phyloP scores from a whole-genome alignment of 2,797 vertebrate genomes.

The Lagorchestes hirsutus region DNA sequence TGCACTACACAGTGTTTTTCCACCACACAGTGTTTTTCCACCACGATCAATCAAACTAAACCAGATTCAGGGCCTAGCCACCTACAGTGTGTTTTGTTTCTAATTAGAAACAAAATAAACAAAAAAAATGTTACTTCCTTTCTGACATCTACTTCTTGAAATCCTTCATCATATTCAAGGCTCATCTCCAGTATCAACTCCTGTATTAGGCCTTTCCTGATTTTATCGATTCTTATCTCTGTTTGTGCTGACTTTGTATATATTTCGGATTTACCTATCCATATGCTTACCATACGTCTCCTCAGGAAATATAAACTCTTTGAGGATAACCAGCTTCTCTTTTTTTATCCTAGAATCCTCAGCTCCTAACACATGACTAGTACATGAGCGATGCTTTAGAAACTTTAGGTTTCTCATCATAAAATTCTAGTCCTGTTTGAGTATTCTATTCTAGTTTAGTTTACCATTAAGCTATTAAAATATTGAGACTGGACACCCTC shows the following conservation, averaged over 20 bases:
- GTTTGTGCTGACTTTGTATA: not conserved
- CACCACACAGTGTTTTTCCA: not conserved
- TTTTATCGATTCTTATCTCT: not conserved
- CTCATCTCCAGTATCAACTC: not conserved
- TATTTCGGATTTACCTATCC: not conserved
- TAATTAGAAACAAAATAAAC: not conserved
- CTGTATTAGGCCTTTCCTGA: not conserved
- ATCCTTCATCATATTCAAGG: not conserved
- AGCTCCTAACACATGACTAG: not conserved
- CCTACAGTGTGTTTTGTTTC: not conserved
- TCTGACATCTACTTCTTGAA: not conserved
- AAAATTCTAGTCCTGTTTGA: not conserved
- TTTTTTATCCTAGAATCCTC: not conserved
- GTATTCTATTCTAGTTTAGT: not conserved
- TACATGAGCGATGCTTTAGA: not conserved
- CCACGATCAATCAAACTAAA: not conserved
- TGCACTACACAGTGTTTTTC: not conserved
- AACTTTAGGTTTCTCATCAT: not conserved
- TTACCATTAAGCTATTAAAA: not conserved
- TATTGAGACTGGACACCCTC: not conserved
- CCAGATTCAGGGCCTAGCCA: not conserved
- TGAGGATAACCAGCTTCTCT: not conserved
- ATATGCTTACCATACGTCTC: not conserved
- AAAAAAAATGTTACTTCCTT: not conserved
- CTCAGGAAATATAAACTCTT: not conserved